Base-by-base conservation (phyloP, 2,113 vertebrate genomes). In the Heterotilapia buettikoferi region DNA sequence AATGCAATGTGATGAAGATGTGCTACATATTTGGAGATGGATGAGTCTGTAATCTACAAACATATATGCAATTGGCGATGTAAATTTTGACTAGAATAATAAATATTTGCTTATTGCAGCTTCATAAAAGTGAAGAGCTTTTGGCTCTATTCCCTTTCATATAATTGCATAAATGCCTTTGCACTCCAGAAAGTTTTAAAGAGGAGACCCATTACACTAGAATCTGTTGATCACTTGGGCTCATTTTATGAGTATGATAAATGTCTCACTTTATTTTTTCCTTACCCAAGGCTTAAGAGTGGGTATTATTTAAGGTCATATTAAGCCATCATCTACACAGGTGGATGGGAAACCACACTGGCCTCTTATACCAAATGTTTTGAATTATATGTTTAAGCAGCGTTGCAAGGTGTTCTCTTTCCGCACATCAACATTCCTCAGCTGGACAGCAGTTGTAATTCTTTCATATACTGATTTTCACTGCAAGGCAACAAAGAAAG, bases 281-380 rank as follows among this genome's bases (percentile, higher is more conserved):
- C 56, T 54, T 6, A 45, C 50, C 56, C 50, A 10, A 29, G 50
- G 78, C 66, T 85, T 87, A 56, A 80, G 76, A 38, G 84, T 82
- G 40, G 66, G 78, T 59, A 36, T 91, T 84, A 85, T 89, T 83
- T 87, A 83, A 89, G 84, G 83, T 71, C 11, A 8, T 80, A 73
- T 87, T 68, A 87, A 84, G 71, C 57, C 63, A 78, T 84, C 45
- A 43, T 66, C 45, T 63, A 43, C 29, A 24, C 66, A 80, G 31
- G 40, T 63, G 73, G 36, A 80, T 84, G 47, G 31, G 45, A 61
- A 57, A 61, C 40, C 80, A 71, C 71, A 31, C 7, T 24, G 13
- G 45, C 52, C 36, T 79, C 36, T 40, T 50, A 52, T 36, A 84
- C 29, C 36, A 38, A 36, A 84, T 38, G 33, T 88, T 76, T 84